Evolutionary conservation across 2,797 vertebrate species (phyloP), one percentile per base, ranked within the genome.

Genomic region (Stomatorhinus walkeri): DNA sequence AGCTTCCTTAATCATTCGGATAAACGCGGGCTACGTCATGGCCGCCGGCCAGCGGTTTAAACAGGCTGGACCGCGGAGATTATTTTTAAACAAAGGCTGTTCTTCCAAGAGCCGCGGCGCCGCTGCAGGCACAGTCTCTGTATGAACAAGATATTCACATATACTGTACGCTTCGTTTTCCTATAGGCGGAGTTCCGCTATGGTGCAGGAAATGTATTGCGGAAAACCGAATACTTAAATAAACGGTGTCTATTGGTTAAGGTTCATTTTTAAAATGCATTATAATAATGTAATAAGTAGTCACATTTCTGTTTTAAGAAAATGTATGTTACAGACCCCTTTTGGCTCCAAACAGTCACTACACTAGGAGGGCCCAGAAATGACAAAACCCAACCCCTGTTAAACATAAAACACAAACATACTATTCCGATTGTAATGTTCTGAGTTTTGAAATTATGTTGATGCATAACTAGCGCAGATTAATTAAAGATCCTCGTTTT

Each of bases 1-100:
- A 51, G 81, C 48, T 85, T 85, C 81, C 81, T 51, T 85, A 85
- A 85, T 85, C 81, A 49, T 51, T 85, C 81, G n/a, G 46, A 85
- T 85, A 85, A 85, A 85, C 48, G 9, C 81, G 9, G 46, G 22
- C 43, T 24, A 51, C 81, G 43, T 85, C 9, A 51, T 81, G 81
- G 46, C 46, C 43, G 46, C 46, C 9, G 19, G 36, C 40, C 76
- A 81, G 40, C 14, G 3, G 40, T 40, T 43, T 81, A 43, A 81
- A 81, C 76, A 46, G 76, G 36, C 36, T 81, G 76, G 76, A 81
- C 36, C 76, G 40, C 76, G 19, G 36, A 81, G 76, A 81, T 81
- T 81, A 46, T 81, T 81, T 81, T 46, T 43, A 81, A 81, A 81
- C 36, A 46, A 81, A 81, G 40, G 19, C 36, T 46, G 36, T 43